Evolutionary conservation across 2,888 invertebrate genomes (phyloP), one percentile per base, ranked within the genome.

Genomic region (Dryomyza anilis): DNA sequence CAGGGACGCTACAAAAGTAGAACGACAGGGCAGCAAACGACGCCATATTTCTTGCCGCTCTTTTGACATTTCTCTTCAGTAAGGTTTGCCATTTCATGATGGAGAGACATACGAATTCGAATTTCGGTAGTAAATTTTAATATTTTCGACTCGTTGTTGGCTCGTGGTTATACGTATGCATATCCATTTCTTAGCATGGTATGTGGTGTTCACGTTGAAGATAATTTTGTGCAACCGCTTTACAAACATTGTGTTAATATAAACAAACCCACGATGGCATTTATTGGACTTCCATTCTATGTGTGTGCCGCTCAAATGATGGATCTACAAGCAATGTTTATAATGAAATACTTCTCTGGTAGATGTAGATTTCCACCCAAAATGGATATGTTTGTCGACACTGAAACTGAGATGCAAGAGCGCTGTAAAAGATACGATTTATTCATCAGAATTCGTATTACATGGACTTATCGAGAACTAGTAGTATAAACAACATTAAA

Each of bases 191-290:
- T 94, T 67, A 86, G 87, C 60, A 79, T 86, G 19, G 87, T 88
- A 4, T 93, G 93, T 78, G 88, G 87, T 3, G 86, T 95, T 55
- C 83, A 81, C 23, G 89, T 93, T 3, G 89, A 91, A 53, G 89
- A 92, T 65, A 93, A 94, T 78, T 91, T 89, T 84, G 90, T 96
- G n/a, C 88, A 89, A 74, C 91, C 93, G 0, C 86, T 96, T 1
- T 95, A 93, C 85, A 94, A 94, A 77, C 96, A 96, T 78, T 83
- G 95, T 59, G 87, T 96, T 43, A 92, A 95, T 79, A 90, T 92
- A 55, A 86, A 89, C 68, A 88, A 90, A 74, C 94, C 95, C 1
- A 87, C 89, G 12, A 89, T 96, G 87, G 91, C 90, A 63, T 88
- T 96, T 70, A 76, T 80, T 48, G 96, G 96, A 0, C 85, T 96